Evolutionary conservation across 1,140 invertebrate genomes (phyloP), one percentile per base, ranked within the genome.

Genomic region (Drosophila ananassae): DNA sequence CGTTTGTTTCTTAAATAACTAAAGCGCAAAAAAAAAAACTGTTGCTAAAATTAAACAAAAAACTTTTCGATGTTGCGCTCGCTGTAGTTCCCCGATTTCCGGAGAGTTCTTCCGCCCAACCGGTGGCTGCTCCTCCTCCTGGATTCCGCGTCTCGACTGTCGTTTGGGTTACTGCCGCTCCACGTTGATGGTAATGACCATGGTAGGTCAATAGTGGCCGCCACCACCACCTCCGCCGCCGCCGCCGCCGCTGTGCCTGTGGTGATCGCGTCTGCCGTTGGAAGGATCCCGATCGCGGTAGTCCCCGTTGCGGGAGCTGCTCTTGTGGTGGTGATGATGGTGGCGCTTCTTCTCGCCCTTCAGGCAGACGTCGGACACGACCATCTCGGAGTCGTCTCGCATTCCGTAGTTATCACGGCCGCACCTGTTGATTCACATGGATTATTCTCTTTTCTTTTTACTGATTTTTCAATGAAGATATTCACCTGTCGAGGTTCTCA

Each of bases 311-410:
- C 91, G 91, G 10, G 83, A 90, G 74, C 84, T 90, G 72, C 87
- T 91, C 68, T 90, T 92, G 91, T 96, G 96, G 83, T 97, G 96
- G 64, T 97, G 96, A 74, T 97, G 96, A 85, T 97, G 96, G 75
- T 96, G 95, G 39, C 95, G 94, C 52, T 95, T 95, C 91, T 97
- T 96, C 91, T 97, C 95, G 25, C 94, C 91, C 85, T 92, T 92
- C 24, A 92, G 56, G 21, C 91, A 92, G 1, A 95, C 95, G 89
- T 97, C 96, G 21, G 94, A 95, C 3, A 97, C 95, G 8, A 97
- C 95, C 79, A 97, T 93, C 90, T 98, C 97, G 9, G 96, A 96
- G 21, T 95, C 95, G 73, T 97, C 96, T 37, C 96, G 94, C 78
- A 96, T 95, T 3, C 95, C 95, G 77, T 95, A 93, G 64, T 92